These are phyloP conservation scores for Isotomurus palustris DNA, from an alignment of 2,888 invertebrate genomes.

Conservation along the genomic window DNA sequence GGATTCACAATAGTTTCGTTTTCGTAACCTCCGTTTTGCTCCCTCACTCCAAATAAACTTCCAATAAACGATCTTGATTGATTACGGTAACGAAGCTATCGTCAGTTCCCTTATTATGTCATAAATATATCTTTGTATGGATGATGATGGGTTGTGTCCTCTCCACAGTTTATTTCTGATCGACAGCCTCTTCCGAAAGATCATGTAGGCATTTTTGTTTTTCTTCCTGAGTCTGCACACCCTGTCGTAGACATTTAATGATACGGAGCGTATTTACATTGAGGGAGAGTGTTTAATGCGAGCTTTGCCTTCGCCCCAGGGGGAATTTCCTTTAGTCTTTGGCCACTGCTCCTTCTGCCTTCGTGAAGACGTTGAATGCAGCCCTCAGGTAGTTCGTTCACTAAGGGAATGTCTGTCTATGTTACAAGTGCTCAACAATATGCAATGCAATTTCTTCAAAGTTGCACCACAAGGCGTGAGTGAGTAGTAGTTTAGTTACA, in stretches of 20 bases:
- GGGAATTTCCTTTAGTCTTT: slow-evolving; percentile 12
- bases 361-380: neutral
- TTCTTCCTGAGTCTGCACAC: too few species aligned
- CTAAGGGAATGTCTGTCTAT: neutral
- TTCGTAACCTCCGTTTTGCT: neutral
- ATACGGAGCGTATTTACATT: too few species aligned
- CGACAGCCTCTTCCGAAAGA: too few species aligned
- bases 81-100: too few species aligned
- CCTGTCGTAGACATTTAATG: too few species aligned
- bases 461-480: too few species aligned
- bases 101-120: too few species aligned
- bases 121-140: too few species aligned
- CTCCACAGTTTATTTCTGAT: too few species aligned
- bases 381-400: neutral
- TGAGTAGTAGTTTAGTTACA: too few species aligned
- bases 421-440: neutral
- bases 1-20: neutral
- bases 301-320: slow-evolving; percentile 17
- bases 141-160: too few species aligned
- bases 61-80: neutral
- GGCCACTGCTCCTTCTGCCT: slow-evolving; percentile 19
- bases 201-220: neutral
- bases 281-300: neutral
- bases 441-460: neutral
- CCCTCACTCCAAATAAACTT: neutral